Percentiles rank a stretch among this genome's conserved stretches.
Conservation (phyloP, 1,140 invertebrate species). For the Tachypleus tridentatus region DNA sequence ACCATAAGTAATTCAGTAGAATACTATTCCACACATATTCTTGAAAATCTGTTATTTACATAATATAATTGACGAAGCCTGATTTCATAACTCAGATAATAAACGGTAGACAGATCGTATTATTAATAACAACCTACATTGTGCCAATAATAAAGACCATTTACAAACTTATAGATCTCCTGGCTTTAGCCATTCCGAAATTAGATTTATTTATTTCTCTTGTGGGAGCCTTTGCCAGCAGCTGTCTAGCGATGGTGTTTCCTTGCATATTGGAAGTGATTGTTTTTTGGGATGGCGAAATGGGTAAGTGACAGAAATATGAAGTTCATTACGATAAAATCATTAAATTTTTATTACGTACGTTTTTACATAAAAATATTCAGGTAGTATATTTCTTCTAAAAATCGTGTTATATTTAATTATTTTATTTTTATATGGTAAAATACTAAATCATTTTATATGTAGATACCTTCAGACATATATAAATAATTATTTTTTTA, state of each 20-base stretch:
- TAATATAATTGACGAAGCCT: too few relatives aligned
- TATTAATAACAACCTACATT: too few relatives aligned
- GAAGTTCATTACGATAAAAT: neutral
- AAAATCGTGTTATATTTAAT: neutral
- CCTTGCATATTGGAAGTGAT: slow-evolving; percentile 83
- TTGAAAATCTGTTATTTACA: too few relatives aligned
- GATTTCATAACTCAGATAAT: too few relatives aligned
- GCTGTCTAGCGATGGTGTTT: slow-evolving; percentile 75
- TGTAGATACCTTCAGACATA: neutral
- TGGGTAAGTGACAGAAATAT: slow-evolving; percentile 8
- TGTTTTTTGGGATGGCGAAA: slow-evolving; percentile 34
- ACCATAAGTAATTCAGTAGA: too few relatives aligned
- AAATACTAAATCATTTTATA: neutral
- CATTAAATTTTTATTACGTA: neutral
- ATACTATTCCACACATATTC: too few relatives aligned
- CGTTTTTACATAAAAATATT: neutral
- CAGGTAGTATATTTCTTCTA: neutral
- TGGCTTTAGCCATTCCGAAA: slow-evolving; percentile 72
- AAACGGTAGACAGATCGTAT: too few relatives aligned
- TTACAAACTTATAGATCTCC: slow-evolving; percentile 43
- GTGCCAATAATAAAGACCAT: too few relatives aligned
- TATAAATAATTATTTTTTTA: too few relatives aligned
- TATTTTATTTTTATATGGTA: slow-evolving; percentile 1
- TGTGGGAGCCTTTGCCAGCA: slow-evolving; percentile 80
- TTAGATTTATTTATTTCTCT: slow-evolving; percentile 78